phyloP scores from a whole-genome alignment of 1,140 invertebrate genomes.

The Drosophila serrata region DNA sequence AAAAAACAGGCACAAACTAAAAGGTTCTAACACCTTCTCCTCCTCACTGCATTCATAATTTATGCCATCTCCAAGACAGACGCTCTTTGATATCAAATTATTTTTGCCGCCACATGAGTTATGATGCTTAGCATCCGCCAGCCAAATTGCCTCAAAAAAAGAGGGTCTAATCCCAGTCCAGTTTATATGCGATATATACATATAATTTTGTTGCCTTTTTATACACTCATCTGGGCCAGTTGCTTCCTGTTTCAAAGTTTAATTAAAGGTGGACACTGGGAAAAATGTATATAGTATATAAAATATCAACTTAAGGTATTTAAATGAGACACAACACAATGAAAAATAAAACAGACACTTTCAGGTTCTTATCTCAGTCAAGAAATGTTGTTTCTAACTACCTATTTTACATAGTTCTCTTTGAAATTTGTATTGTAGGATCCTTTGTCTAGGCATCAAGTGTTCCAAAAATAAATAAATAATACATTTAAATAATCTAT shows the following conservation, averaged over 20 bases:
- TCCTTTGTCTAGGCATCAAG: too few species aligned
- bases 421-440: too few species aligned
- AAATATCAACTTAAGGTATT: not conserved
- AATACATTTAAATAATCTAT: too few species aligned
- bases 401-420: not conserved
- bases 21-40: conserved; percentile 78
- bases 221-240: conserved; percentile 4
- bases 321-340: not conserved
- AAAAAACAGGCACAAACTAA: conserved; percentile 10
- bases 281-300: not conserved
- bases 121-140: conserved; percentile 66
- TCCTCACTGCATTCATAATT: conserved; percentile 62
- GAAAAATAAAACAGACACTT: too few species aligned
- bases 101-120: conserved; percentile 69
- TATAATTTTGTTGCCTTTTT: conserved; percentile 31
- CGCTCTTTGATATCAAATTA: conserved; percentile 75
- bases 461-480: too few species aligned
- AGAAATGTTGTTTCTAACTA: not conserved
- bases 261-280: conserved; percentile 40
- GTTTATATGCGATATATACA: conserved; percentile 11
- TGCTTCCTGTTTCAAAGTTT: conserved; percentile 57
- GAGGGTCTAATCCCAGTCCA: conserved; percentile 21
- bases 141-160: conserved; percentile 51
- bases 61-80: conserved; percentile 61
- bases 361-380: not conserved